phyloP scores from a whole-genome alignment of 2,113 vertebrate genomes.

The Engraulis encrasicolus region DNA sequence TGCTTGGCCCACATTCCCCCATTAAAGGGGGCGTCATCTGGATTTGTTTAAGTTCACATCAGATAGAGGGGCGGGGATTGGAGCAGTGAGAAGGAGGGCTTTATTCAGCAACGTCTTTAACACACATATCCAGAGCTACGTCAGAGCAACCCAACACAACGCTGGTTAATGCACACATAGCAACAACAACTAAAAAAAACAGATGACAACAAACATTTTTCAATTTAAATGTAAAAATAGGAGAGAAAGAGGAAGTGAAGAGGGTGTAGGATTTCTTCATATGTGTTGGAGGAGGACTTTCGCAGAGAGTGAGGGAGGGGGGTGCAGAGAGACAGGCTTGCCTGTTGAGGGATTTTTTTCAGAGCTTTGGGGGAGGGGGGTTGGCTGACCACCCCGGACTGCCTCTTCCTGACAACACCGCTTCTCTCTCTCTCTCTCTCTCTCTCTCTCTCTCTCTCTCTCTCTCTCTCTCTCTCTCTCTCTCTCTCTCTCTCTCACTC shows the following conservation, averaged over 20 bases:
- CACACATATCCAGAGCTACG: slow-evolving; percentile 15
- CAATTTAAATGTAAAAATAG: not conserved
- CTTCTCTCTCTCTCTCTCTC: slow-evolving; percentile 58
- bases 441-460: no score
- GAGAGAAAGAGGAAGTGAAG: not conserved
- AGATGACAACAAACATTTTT: no score
- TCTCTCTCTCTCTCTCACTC: no score
- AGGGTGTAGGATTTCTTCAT: slow-evolving; percentile 16
- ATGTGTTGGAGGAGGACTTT: not conserved
- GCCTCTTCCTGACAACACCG: slow-evolving; percentile 84
- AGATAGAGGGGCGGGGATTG: not conserved
- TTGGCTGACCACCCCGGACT: slow-evolving; percentile 80
- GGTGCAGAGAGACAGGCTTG: not conserved
- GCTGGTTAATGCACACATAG: not conserved
- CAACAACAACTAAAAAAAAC: no score
- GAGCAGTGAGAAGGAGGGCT: not conserved
- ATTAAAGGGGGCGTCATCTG: slow-evolving; percentile 38
- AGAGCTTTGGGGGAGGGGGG: slow-evolving; percentile 28
- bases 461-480: not conserved
- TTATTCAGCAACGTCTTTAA: not conserved
- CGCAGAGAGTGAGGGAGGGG: not conserved
- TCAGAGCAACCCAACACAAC: not conserved
- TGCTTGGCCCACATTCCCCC: slow-evolving; percentile 34
- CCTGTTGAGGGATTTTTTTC: not conserved
- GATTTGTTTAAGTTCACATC: slow-evolving; percentile 47